Evolutionary conservation across 2,797 vertebrate species (phyloP), one percentile per base, ranked within the genome.

Genomic region (Sebastes baramenuke): DNA sequence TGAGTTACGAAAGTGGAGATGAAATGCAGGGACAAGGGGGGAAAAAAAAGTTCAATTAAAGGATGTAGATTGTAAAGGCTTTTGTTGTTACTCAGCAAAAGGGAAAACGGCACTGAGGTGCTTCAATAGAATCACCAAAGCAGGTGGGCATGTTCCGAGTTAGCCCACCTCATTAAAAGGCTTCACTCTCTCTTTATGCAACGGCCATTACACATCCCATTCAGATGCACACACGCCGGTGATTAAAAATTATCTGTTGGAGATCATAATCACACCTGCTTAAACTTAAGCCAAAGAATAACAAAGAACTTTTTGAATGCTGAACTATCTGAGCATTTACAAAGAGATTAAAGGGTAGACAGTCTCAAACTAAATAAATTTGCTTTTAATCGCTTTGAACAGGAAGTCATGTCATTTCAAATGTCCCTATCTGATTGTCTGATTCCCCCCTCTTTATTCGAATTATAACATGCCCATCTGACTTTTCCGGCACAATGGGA

Each of bases 401-500:
- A 94, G 95, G 93, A 96, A 95, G 94, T 93, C 95, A 94, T 95
- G 95, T 95, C 94, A 95, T 95, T 96, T 95, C 91, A 88, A 95
- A 94, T 93, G 95, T 94, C 79, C 94, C 87, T 94, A 96, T 96
- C 94, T 94, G 95, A 96, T 96, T 93, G 94, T 94, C 94, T 94
- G 96, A 96, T 96, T 96, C 93, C 83, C 88, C 88, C 61, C 36
- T 93, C 95, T 96, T 96, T 95, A 95, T 95, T 96, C 95, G 96
- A 96, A 96, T 96, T 96, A 96, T 90, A 96, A 96, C 95, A 95
- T 94, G 95, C 92, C 95, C 95, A 95, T 96, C 95, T 96, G 95
- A 96, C 94, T 95, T 96, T 95, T 94, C 79, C 89, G 71, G 90
- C 94, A 96, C 94, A 96, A 96, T 95, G 92, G 93, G 93, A 94